A percentile compares a stretch with the other conserved stretches of the same genome.
Conservation (phyloP, 2,888 invertebrate species). For the Diarsia rubi region DNA sequence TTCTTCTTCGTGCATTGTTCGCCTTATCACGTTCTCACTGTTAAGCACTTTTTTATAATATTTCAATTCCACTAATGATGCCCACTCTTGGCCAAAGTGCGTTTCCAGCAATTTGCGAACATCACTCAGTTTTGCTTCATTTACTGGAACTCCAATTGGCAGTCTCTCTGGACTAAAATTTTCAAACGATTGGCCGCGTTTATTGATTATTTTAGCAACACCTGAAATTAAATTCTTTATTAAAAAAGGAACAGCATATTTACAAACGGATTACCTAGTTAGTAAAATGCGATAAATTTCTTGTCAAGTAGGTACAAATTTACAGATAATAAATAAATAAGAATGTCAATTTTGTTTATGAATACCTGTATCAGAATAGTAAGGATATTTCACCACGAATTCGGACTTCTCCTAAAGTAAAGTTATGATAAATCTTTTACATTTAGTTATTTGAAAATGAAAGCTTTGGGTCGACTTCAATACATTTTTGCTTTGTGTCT, state of each 20-base stretch:
- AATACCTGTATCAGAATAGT: too few relatives aligned
- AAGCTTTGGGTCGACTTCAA: too few relatives aligned
- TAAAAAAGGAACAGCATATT: slow-evolving; percentile 13
- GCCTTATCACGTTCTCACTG: slow-evolving; percentile 1
- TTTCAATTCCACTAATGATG: slow-evolving; percentile 1
- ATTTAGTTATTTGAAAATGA: too few relatives aligned
- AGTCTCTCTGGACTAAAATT: background rate
- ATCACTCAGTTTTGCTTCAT: slow-evolving; percentile 1
- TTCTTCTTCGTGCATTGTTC: background rate
- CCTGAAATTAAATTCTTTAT: slow-evolving; percentile 3
- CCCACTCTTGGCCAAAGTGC: slow-evolving; percentile 10
- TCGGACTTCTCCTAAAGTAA: too few relatives aligned
- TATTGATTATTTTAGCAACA: slow-evolving; percentile 2
- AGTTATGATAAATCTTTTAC: too few relatives aligned
- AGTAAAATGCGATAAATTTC: too few relatives aligned
- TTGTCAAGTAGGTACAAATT: too few relatives aligned
- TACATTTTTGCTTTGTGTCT: too few relatives aligned
- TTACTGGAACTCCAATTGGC: slow-evolving; percentile 1
- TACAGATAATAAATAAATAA: too few relatives aligned
- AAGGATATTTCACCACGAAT: too few relatives aligned
- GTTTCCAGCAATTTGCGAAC: slow-evolving; percentile 1
- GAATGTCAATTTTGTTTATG: too few relatives aligned
- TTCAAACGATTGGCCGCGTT: slow-evolving; percentile 6
- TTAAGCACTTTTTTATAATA: slow-evolving; percentile 13
- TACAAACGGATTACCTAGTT: background rate